Evolutionary conservation across 92 coral and sea anemone genomes (phyloP).

Genomic region (Zoanthus sociatus): DNA sequence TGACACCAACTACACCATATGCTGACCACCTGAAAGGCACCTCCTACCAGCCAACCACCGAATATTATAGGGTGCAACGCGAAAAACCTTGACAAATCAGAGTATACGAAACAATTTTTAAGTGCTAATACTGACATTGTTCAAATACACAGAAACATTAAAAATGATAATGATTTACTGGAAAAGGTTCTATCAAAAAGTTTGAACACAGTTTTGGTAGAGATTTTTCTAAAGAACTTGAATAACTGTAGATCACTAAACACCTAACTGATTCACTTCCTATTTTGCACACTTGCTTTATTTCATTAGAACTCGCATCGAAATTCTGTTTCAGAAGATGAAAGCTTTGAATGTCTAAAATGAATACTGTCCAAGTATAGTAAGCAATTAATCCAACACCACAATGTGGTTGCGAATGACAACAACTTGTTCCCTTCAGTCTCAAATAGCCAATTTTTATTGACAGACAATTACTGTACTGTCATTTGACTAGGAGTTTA

Average conservation of each 20-base stretch:
- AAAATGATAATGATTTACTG: background rate
- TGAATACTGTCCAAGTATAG: slow-evolving; percentile 30
- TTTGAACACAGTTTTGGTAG: background rate
- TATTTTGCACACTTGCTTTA: slow-evolving; percentile 1
- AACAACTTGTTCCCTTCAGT: slow-evolving; percentile 27
- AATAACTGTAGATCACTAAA: slow-evolving; percentile 29
- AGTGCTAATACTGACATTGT: background rate
- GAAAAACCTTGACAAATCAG: background rate
- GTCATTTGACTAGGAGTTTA: too few relatives aligned
- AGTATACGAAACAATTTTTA: background rate
- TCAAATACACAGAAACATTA: too few relatives aligned
- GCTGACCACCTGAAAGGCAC: background rate
- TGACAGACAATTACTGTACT: slow-evolving; percentile 23
- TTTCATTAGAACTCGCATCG: slow-evolving; percentile 6
- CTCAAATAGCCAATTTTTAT: background rate
- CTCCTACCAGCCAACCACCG: background rate
- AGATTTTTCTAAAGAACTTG: background rate
- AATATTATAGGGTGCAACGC: background rate
- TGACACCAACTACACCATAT: background rate
- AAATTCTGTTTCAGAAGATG: slow-evolving; percentile 15
- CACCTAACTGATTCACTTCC: slow-evolving; percentile 21
- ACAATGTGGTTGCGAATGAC: background rate
- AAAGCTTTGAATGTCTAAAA: slow-evolving; percentile 29
- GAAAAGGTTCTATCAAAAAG: slow-evolving; percentile 39
- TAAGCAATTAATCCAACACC: background rate